Evolutionary conservation across 2,888 invertebrate genomes (phyloP), one percentile per base, ranked within the genome.

Genomic region (Nyleta sp.): DNA sequence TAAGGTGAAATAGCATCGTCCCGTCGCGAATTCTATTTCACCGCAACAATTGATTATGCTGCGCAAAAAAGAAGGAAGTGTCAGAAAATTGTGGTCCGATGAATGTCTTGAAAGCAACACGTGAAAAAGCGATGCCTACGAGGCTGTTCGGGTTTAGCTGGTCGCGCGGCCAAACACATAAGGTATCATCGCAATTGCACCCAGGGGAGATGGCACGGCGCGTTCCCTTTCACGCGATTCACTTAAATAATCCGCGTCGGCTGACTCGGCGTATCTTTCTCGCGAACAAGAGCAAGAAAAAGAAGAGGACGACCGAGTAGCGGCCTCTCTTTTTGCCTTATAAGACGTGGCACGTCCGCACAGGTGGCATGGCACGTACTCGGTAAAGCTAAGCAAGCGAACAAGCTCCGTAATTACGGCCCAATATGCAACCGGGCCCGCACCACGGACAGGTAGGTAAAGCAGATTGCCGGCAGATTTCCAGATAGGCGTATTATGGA

Each of bases 401-500:
- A 84, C 82, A 83, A 82, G 81, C 82, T 65, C 80, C 81, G 84
- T 87, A 87, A 88, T 87, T 87, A 87, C 85, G 84, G 84, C 81
- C 86, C 85, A 86, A 88, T 88, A 87, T 86, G 87, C 87, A 86
- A 86, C 82, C 86, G 84, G 82, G 84, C 79, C 78, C 50, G 80
- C 76, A 75, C 79, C 75, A 64, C 74, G 57, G 78, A 73, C 68
- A 68, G 78, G 78, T 73, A 78, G 78, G 73, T 83, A 82, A 82
- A 81, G 83, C 83, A 82, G 81, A 81, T 80, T 82, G 83, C 84
- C 81, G 80, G 80, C 84, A 81, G 87, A 87, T 87, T 86, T 84
- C 86, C 82, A 86, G 87, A 87, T 87, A 87, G 87, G 84, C 86
- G 86, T 86, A 85, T 86, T 84, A 85, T 84, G 85, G 84, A 86